Base-by-base conservation (phyloP, 2,797 vertebrate species). In the Acomys russatus region DNA sequence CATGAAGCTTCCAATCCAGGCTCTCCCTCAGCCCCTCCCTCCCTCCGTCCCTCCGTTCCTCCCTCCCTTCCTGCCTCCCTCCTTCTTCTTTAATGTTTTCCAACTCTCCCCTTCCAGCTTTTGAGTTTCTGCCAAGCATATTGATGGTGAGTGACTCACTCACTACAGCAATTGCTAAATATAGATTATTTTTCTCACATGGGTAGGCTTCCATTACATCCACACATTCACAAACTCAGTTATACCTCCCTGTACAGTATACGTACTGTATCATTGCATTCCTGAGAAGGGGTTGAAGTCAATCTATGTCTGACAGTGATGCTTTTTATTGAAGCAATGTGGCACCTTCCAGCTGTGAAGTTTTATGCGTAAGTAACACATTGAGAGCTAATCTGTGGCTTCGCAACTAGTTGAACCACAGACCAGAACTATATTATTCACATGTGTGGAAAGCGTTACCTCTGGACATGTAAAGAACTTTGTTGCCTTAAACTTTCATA, bases 281-380 rank as follows among this genome's bases (percentile, higher is more conserved):
- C 54, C 82, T 64, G 63, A 92, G 3, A 77, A 64, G n/a, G n/a
- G 77, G 59, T 33, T 38, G 18, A 44, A 33, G 70, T 78, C 22
- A 38, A 33, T 90, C 9, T n/a, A 20, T 64, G 20, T 71, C 44
- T 49, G 76, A 82, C 54, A 92, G 78, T 4, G 30, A 68, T 51
- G 17, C 25, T 12, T 74, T 89, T 91, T 66, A 80, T 49, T 79
- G n/a, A 91, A 66, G 9, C 77, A 49, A 74, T 44, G 85, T 23
- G 49, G 61, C 14, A 20, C 14, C 20, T 68, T 93, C 20, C 10
- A 25, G 38, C 73, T 94, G 30, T 82, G 80, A 73, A 20, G 35
- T 79, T 88, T 82, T 61, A 28, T 70, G 35, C 73, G 8, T 79
- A 64, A 79, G 1, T 64, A 66, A 86, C 18, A 91, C 33, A 23